Conservation (phyloP, 92 coral and sea anemone species). For the Epizoanthus ramosus region DNA sequence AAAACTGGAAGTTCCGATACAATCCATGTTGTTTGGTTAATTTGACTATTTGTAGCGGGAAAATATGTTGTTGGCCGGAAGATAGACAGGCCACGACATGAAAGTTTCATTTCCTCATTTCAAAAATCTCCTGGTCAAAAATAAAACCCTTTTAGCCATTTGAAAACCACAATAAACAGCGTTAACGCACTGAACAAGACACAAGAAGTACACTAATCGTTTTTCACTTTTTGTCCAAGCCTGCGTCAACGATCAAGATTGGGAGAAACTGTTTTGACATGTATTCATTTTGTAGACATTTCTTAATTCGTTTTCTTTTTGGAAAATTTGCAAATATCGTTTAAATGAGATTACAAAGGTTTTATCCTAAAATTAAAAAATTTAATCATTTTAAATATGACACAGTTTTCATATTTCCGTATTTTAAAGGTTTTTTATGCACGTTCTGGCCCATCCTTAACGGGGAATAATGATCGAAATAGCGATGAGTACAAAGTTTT, state of each 20-base stretch:
- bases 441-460: constrained; percentile 1
- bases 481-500: background rate
- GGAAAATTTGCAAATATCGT: background rate
- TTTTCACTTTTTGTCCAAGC: background rate
- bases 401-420: constrained; percentile 21
- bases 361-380: background rate
- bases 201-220: background rate
- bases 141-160: constrained; percentile 1
- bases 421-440: background rate
- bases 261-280: background rate
- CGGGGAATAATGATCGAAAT: background rate
- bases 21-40: constrained; percentile 29
- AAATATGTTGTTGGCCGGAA: constrained; percentile 11
- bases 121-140: constrained; percentile 29
- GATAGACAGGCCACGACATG: background rate
- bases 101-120: constrained; percentile 21
- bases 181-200: constrained; percentile 1
- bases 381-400: constrained; percentile 22
- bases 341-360: constrained; percentile 5
- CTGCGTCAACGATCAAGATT: background rate
- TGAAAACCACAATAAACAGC: constrained; percentile 28
- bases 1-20: constrained; percentile 6
- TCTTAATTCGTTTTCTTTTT: constrained; percentile 11
- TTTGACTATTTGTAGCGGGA: constrained; percentile 30
- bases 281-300: constrained; percentile 25